Base-by-base conservation (phyloP, 2,888 invertebrate species). In the Idaea dimidiata region DNA sequence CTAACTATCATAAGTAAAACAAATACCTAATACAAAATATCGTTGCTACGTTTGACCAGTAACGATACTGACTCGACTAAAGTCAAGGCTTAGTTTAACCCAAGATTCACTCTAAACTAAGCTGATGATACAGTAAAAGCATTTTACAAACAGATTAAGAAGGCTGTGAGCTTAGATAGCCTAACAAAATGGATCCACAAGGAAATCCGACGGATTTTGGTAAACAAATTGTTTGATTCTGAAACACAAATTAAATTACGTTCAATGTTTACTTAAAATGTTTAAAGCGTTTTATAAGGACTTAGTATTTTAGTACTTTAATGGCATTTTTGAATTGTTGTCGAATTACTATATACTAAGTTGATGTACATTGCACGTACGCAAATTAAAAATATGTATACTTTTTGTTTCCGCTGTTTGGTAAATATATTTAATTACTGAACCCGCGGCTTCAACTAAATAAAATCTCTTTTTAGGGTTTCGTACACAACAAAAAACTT, bases 141-240 rank as follows among this genome's bases (percentile, higher is more conserved):
- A 43, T 43, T 43, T 43, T 43, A 43, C 43, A 43, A 43, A 43
- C 43, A 43, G 43, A 43, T 43, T 43, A 43, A 43, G 43, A 43
- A 43, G 43, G 43, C 43, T 43, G 43, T 43, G 43, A 43, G 43
- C 43, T 43, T 43, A 43, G 43, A 43, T 43, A 43, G 43, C 43
- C 43, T 43, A 43, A 43, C 43, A 14, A 43, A 43, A 43, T 14
- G 10, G 8, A 43, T 10, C 43, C 43, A 43, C 43, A 43, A 43
- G 43, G 43, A 43, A 8, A 43, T 8, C 43, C 43, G 43, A 43
- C 43, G 43, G 43, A 8, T 43, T 24, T 10, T 43, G 43, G 43
- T 43, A 43, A 43, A 43, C 14, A 43, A 43, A 43, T 43, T 43
- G 43, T 43, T 43, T 43, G 10, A 43, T 43, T 43, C 43, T 43